Base-by-base conservation (phyloP, 2,888 invertebrate species). In the Plusia festucae region DNA sequence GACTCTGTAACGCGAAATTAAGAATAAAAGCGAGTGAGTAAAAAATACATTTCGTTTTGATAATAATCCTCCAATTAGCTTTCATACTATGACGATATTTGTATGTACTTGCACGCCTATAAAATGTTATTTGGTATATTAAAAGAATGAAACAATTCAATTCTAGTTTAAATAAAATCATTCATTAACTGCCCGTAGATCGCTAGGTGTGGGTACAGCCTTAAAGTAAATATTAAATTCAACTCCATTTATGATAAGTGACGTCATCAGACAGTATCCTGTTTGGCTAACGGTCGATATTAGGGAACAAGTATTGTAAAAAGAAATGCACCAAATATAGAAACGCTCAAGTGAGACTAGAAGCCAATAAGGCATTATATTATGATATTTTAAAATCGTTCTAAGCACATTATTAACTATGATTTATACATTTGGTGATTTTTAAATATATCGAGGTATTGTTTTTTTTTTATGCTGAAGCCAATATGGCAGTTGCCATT, bases 271-370 rank as follows among this genome's bases (percentile, higher is more conserved):
- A 64, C 73, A 70, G 66, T 78, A 56, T 78, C 68, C 73, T 79
- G 68, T 81, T 82, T 79, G 81, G 63, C 27, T 18, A 55, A 53
- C n/a, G 20, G 27, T 59, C 79, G 62, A 73, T 56, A 73, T 74
- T 76, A 82, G 90, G 91, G 91, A 90, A 85, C 91, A 90, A 90
- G 76, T 82, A 82, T 83, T 84, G 76, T 86, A 85, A 86, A 83
- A 76, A 83, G 78, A 79, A 73, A 88, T 84, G 85, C 88, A 90
- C 89, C 91, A 87, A 87, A 80, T 83, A 83, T 77, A 85, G n/a
- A 76, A 83, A 83, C 81, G 86, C 84, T 87, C 85, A 87, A 89
- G 87, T 89, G 89, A 90, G 88, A 90, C 78, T 90, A 89, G 85
- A 82, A 70, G 85, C 84, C 85, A 78, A 8, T 88, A 86, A 84